These are phyloP conservation scores for Achlya flavicornis DNA, from an alignment of 2,888 invertebrate genomes.

Conservation along the genomic window DNA sequence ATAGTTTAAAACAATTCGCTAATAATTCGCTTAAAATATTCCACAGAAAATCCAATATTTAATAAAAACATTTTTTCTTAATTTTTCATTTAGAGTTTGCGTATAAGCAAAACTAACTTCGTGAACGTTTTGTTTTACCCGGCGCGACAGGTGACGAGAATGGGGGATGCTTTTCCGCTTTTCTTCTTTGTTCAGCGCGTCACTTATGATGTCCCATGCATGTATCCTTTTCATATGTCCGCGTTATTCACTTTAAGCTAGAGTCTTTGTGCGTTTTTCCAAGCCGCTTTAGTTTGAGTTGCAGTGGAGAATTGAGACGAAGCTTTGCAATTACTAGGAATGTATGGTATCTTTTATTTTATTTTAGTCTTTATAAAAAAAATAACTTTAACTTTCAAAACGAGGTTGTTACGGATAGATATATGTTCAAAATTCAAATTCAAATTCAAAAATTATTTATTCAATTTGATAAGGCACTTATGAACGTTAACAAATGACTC, in stretches of 20 bases:
- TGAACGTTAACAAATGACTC: no score
- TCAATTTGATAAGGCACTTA: no score
- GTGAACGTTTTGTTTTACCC: conserved; percentile 47
- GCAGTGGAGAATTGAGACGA: not conserved
- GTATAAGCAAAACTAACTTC: conserved; percentile 37
- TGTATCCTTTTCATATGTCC: conserved; percentile 29
- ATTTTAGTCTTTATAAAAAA: no score
- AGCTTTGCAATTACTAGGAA: not conserved
- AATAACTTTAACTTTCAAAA: no score
- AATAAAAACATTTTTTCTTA: no score
- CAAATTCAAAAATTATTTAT: no score
- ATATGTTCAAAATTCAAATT: no score
- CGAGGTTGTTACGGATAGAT: no score
- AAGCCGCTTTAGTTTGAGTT: conserved; percentile 15
- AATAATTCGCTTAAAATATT: no score
- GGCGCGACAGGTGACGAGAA: conserved; percentile 56
- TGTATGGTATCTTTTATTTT: not conserved
- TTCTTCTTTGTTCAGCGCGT: conserved; percentile 30
- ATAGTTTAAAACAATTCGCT: no score
- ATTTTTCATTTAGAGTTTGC: no score
- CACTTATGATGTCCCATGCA: conserved; percentile 36
- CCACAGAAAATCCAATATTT: no score
- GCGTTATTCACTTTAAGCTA: conserved; percentile 28
- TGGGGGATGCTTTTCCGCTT: conserved; percentile 34
- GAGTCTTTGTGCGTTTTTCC: conserved; percentile 8